phyloP scores from a whole-genome alignment of 1,140 invertebrate genomes.

The Drosophila arizonae region DNA sequence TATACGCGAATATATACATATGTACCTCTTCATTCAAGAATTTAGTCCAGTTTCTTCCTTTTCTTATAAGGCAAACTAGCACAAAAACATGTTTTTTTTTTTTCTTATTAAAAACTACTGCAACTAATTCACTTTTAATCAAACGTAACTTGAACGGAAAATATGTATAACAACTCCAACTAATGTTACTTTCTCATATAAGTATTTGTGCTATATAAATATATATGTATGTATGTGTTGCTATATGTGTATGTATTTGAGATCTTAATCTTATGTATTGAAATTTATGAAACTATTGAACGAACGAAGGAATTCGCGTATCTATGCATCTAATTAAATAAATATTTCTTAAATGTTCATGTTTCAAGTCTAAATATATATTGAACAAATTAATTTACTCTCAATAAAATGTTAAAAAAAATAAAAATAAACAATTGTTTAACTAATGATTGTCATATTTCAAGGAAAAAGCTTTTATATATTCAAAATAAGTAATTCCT shows the following conservation, averaged over 20 bases:
- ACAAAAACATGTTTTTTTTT: constrained; percentile 43
- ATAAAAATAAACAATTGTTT: background rate
- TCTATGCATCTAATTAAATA: constrained; percentile 42
- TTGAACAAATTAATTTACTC: constrained; percentile 61
- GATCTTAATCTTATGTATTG: constrained; percentile 27
- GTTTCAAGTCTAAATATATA: constrained; percentile 60
- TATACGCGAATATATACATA: constrained; percentile 59
- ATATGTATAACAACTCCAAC: constrained; percentile 19
- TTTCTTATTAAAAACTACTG: constrained; percentile 2
- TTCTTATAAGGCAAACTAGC: constrained; percentile 47
- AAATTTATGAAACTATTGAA: constrained; percentile 51
- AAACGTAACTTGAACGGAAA: constrained; percentile 30
- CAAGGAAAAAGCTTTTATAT: too few relatives aligned
- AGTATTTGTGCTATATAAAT: constrained; percentile 50
- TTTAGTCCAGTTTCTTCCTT: constrained; percentile 55
- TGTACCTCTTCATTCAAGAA: constrained; percentile 68
- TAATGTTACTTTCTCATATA: constrained; percentile 43
- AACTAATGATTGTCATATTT: background rate
- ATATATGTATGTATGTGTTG: constrained; percentile 66
- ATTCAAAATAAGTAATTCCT: too few relatives aligned
- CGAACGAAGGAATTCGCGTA: constrained; percentile 33
- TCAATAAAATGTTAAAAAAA: constrained; percentile 62
- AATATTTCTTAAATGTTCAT: constrained; percentile 65
- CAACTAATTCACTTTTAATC: constrained; percentile 35
- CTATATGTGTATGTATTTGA: constrained; percentile 65